Conservation (phyloP, 2,797 vertebrate species). For the Acipenser oxyrinchus region DNA sequence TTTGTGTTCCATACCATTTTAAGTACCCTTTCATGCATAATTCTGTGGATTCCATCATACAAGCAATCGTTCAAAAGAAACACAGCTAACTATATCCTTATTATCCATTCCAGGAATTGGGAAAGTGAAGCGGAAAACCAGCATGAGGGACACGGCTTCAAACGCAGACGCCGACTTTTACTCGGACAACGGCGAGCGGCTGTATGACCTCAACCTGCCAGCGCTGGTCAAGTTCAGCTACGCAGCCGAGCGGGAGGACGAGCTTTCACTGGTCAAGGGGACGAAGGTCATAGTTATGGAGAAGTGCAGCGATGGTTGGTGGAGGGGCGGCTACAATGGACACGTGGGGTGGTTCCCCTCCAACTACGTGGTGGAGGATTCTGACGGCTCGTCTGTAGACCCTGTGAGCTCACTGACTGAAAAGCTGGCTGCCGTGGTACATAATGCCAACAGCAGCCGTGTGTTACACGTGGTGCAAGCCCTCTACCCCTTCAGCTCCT, state of each 20-base stretch:
- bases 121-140: slow-evolving; percentile 78
- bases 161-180: slow-evolving; percentile 66
- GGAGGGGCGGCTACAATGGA: slow-evolving; percentile 79
- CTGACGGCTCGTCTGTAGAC: slow-evolving; percentile 71
- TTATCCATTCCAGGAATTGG: slow-evolving; percentile 64
- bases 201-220: slow-evolving; percentile 84
- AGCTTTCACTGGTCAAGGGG: slow-evolving; percentile 80
- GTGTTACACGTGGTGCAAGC: slow-evolving; percentile 81
- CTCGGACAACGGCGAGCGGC: slow-evolving; percentile 71
- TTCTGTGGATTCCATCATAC: too few relatives aligned
- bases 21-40: too few relatives aligned
- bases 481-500: slow-evolving; percentile 81
- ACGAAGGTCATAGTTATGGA: slow-evolving; percentile 85
- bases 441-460: slow-evolving; percentile 64
- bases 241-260: slow-evolving; percentile 78
- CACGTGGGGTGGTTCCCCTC: slow-evolving; percentile 84
- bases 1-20: too few relatives aligned
- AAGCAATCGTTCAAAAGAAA: too few relatives aligned
- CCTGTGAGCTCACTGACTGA: slow-evolving; percentile 70
- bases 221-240: slow-evolving; percentile 86
- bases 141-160: slow-evolving; percentile 72
- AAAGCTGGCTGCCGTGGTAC: slow-evolving; percentile 73
- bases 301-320: slow-evolving; percentile 89
- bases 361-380: slow-evolving; percentile 83
- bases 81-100: too few relatives aligned